Conservation (phyloP, 92 coral and sea anemone genomes). For the Phenganax subtilis region DNA sequence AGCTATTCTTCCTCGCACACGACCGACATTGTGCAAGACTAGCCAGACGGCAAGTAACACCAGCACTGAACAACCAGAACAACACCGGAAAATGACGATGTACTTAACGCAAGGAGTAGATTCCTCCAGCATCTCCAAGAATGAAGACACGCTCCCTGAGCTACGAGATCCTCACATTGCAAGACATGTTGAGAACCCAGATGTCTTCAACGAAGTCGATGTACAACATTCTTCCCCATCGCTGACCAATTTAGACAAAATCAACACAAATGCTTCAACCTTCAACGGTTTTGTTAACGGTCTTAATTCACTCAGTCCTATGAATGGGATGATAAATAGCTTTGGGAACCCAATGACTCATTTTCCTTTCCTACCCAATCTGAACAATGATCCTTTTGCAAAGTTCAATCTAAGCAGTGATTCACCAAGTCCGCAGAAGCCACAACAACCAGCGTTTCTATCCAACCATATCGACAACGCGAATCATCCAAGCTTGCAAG, state of each 20-base stretch:
- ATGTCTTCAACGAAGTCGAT: conserved; percentile 55
- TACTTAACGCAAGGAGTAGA: conserved; percentile 48
- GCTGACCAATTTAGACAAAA: conserved; percentile 51
- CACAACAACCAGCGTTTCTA: conserved; percentile 42
- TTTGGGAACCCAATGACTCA: conserved; percentile 70
- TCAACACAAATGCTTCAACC: conserved; percentile 56
- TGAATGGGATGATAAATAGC: conserved; percentile 60
- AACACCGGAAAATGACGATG: conserved; percentile 46
- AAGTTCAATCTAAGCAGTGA: conserved; percentile 50
- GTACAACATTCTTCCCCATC: conserved; percentile 57
- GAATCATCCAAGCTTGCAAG: conserved; percentile 55
- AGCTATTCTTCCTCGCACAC: conserved; percentile 55
- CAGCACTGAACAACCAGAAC: conserved; percentile 80
- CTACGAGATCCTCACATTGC: conserved; percentile 60
- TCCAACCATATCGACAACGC: conserved; percentile 33
- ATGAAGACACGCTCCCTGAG: conserved; percentile 59
- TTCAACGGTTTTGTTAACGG: conserved; percentile 66
- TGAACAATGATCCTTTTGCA: conserved; percentile 81
- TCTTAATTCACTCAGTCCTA: conserved; percentile 74
- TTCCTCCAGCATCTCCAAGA: conserved; percentile 57
- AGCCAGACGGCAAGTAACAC: conserved; percentile 34
- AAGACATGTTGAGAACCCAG: conserved; percentile 46
- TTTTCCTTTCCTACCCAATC: conserved; percentile 84
- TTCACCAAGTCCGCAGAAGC: conserved; percentile 33
- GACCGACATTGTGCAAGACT: conserved; percentile 29